Conservation (phyloP, 2,888 invertebrate species). For the Andricus curvator region DNA sequence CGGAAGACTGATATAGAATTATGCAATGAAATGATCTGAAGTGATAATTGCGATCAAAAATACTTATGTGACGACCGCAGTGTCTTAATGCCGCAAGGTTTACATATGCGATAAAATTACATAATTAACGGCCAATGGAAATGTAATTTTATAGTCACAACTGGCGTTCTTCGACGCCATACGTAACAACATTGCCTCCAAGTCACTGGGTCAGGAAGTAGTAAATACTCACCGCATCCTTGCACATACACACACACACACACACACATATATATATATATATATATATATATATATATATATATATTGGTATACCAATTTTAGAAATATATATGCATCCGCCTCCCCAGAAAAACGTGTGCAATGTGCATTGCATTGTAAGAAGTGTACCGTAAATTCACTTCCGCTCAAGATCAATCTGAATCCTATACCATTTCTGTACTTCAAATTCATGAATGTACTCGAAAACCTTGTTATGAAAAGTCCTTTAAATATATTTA, state of each 20-base stretch:
- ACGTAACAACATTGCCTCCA: neutral
- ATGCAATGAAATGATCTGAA: too few relatives aligned
- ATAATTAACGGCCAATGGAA: neutral
- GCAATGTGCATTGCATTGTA: conserved; percentile 25
- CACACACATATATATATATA: neutral
- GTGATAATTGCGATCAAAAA: too few relatives aligned
- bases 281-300: too few relatives aligned
- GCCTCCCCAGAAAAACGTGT: neutral
- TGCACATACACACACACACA: neutral
- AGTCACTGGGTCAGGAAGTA: conserved; percentile 35
- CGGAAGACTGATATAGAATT: too few relatives aligned
- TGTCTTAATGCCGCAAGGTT: neutral
- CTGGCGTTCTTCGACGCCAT: conserved; percentile 3
- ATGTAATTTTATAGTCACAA: neutral
- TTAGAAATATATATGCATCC: neutral
- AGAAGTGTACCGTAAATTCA: conserved; percentile 30
- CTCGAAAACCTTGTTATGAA: neutral
- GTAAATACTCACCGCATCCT: conserved; percentile 32
- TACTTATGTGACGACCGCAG: too few relatives aligned
- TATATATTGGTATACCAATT: neutral
- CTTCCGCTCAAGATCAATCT: conserved; percentile 26
- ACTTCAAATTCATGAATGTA: neutral
- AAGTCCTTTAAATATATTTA: neutral
- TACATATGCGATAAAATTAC: neutral
- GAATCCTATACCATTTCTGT: conserved; percentile 8